Evolutionary conservation across 2,113 vertebrate species (phyloP), one percentile per base, ranked within the genome.

Genomic region (Neolamprologus cancellatus): DNA sequence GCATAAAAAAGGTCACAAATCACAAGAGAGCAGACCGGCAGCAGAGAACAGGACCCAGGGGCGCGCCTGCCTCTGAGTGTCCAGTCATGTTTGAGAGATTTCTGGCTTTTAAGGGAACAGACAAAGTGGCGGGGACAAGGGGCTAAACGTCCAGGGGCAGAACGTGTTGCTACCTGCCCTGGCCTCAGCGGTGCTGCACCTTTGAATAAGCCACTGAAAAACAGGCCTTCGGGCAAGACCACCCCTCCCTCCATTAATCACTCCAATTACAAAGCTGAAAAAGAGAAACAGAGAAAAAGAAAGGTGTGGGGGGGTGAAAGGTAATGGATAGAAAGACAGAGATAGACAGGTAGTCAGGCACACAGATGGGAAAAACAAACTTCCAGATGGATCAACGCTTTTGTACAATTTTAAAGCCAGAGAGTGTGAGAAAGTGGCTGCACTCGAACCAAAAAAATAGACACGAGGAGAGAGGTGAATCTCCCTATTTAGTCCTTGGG

Each of bases 231-330:
- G 59, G 94, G 95, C 93, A 82, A 91, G 94, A 94, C 88, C 94
- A 94, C 93, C 94, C 90, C 91, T 91, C 91, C 94, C 91, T 88
- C 91, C 93, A 95, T 95, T 95, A 95, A 96, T 96, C 94, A 95
- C 95, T 94, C 90, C 93, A 94, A 95, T 95, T 94, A 96, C 93
- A 95, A 94, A 95, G 94, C 90, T 61, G 48, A 30, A 87, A 90
- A 89, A 93, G 74, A 94, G 46, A 91, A 87, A 93, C 78, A 83
- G 78, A 79, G 8, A 32, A 79, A 32, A 54, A 15, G 17, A 76
- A 50, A 76, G 44, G 69, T 18, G 69, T 11, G n/a, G 44, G 86
- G 86, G 76, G 52, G 7, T 20, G 81, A 48, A 76, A 30, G 71
- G 71, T 50, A 76, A 76, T 14, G 28, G 78, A 85, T 57, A 81